Percentiles rank a stretch among this genome's conserved stretches.
These are phyloP conservation scores for Equus przewalskii DNA, from an alignment of 2,113 vertebrate genomes.

Conservation along the genomic window DNA sequence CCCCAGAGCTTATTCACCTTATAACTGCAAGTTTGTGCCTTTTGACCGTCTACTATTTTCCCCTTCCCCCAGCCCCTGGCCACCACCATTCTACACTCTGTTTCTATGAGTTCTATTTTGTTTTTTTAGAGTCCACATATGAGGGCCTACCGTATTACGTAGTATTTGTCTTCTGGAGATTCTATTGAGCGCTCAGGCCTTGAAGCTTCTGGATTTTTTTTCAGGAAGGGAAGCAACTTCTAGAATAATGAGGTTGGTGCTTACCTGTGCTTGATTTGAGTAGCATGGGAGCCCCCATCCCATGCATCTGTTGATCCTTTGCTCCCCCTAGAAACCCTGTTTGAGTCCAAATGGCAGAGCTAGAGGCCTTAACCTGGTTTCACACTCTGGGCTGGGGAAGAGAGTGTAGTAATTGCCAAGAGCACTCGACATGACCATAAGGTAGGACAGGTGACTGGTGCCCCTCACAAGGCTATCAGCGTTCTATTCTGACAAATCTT, in stretches of 20 bases:
- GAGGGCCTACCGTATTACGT: background rate
- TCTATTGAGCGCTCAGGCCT: background rate
- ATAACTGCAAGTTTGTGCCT: background rate
- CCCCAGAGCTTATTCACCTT: background rate
- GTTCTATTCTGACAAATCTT: background rate
- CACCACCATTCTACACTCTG: background rate
- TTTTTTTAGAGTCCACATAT: background rate
- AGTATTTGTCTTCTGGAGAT: constrained; percentile 35
- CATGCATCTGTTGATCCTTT: background rate
- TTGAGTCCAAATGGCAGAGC: background rate
- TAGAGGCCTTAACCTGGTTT: background rate
- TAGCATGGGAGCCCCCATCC: background rate
- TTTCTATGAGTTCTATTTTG: background rate
- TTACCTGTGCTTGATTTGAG: background rate
- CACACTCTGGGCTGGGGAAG: background rate
- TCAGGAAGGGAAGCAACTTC: background rate
- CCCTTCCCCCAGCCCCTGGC: too few relatives aligned
- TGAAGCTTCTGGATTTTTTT: background rate
- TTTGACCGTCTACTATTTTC: background rate
- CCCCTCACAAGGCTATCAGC: background rate
- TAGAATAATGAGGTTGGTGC: background rate
- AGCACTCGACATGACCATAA: background rate
- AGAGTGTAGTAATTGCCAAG: background rate
- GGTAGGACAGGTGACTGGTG: background rate
- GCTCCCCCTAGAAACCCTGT: background rate